These are phyloP conservation scores for Spodoptera frugiperda DNA, from an alignment of 1,140 invertebrate species.

Conservation along the genomic window DNA sequence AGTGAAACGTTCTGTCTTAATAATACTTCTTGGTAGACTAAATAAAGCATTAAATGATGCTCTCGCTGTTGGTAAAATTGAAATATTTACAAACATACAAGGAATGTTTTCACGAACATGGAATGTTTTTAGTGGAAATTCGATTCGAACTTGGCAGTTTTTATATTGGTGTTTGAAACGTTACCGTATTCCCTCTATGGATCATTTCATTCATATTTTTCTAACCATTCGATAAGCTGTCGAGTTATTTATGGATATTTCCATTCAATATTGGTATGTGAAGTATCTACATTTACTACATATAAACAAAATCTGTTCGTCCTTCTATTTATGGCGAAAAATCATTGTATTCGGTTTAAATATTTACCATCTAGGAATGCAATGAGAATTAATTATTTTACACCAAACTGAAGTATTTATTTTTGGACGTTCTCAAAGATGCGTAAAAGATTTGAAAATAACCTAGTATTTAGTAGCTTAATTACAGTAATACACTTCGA, in stretches of 20 bases:
- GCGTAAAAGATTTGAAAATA: too few relatives aligned
- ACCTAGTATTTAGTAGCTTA: too few relatives aligned
- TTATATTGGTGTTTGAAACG: slow-evolving; percentile 19
- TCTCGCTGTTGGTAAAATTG: too few relatives aligned
- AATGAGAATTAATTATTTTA: neutral
- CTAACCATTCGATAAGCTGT: slow-evolving; percentile 35
- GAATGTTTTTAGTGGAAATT: too few relatives aligned
- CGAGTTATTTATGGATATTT: slow-evolving; percentile 32
- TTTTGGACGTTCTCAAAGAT: neutral
- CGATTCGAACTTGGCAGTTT: slow-evolving; percentile 1
- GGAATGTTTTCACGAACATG: too few relatives aligned
- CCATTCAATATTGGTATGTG: slow-evolving; percentile 22
- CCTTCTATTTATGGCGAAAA: neutral
- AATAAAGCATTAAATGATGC: too few relatives aligned
- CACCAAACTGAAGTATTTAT: slow-evolving; percentile 1
- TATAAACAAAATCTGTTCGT: neutral
- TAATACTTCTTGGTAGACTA: neutral
- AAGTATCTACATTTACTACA: neutral
- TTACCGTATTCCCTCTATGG: slow-evolving; percentile 1
- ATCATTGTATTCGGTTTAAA: too few relatives aligned
- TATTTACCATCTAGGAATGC: too few relatives aligned
- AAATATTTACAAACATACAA: too few relatives aligned
- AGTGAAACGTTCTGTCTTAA: neutral
- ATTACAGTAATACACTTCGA: too few relatives aligned
- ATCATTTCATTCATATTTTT: slow-evolving; percentile 41